Evolutionary conservation across 2,113 vertebrate species (phyloP).

Genomic region (Rattus rattus): DNA sequence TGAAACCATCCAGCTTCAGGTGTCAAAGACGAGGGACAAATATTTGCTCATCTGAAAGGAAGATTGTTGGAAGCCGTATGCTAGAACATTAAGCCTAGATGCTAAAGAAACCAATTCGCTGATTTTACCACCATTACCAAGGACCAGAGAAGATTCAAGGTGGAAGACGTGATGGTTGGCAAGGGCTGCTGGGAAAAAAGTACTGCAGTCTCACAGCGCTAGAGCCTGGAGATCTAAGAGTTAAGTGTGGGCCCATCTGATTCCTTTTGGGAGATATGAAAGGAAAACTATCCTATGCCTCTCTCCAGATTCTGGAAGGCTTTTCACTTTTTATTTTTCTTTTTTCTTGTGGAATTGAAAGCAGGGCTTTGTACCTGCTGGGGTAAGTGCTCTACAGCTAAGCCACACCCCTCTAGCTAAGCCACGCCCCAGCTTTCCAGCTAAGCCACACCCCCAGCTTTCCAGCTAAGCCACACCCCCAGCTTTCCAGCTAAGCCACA

Average conservation of each 20-base stretch:
- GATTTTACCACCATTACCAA: neutral
- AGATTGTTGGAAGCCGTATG: neutral
- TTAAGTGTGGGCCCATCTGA: too few species aligned
- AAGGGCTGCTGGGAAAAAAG: neutral
- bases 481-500: neutral
- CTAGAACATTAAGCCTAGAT: neutral
- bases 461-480: too few species aligned
- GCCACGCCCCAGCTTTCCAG: too few species aligned
- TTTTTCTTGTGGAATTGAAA: neutral
- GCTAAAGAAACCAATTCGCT: neutral
- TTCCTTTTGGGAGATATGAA: neutral
- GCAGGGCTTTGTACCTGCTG: neutral
- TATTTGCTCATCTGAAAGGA: neutral
- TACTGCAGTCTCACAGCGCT: neutral
- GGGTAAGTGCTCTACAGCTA: neutral
- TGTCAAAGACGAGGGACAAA: neutral
- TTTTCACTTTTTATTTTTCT: neutral
- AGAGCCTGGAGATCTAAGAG: neutral
- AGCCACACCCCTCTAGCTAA: neutral
- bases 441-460: neutral
- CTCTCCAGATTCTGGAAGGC: neutral
- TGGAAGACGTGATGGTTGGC: neutral
- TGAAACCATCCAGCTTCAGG: neutral
- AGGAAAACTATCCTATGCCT: neutral
- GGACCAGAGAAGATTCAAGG: neutral